Conservation (phyloP, 1,140 invertebrate genomes). For the Megathymus violae region DNA sequence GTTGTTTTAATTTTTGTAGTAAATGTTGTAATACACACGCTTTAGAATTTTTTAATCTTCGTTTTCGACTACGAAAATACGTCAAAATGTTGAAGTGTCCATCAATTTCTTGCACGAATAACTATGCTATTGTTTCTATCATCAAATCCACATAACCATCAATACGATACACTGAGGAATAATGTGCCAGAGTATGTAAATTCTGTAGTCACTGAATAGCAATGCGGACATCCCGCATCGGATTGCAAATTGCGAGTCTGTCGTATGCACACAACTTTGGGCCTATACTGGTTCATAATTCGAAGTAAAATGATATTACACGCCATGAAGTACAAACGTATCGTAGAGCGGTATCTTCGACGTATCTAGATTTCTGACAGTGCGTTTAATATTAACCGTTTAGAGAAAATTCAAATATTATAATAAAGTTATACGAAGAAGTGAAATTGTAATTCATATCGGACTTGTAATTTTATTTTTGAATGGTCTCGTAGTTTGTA, state of each 20-base stretch:
- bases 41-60: no score
- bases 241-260: constrained; percentile 48
- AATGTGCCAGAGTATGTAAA: constrained; percentile 18
- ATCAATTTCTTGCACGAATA: not conserved
- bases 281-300: constrained; percentile 1
- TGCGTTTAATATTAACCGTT: no score
- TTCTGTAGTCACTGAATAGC: constrained; percentile 39
- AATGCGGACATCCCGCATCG: constrained; percentile 41
- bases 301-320: not conserved
- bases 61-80: no score
- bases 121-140: not conserved
- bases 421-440: no score
- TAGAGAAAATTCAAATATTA: no score
- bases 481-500: no score
- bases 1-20: no score
- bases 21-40: no score
- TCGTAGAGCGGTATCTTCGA: no score
- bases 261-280: constrained; percentile 40
- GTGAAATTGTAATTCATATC: no score
- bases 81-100: not conserved
- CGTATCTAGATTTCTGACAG: no score
- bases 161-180: not conserved
- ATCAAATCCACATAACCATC: constrained; percentile 4
- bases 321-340: not conserved
- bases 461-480: no score